phyloP scores from a whole-genome alignment of 2,797 vertebrate species.

The Schizothorax lantsangensis region DNA sequence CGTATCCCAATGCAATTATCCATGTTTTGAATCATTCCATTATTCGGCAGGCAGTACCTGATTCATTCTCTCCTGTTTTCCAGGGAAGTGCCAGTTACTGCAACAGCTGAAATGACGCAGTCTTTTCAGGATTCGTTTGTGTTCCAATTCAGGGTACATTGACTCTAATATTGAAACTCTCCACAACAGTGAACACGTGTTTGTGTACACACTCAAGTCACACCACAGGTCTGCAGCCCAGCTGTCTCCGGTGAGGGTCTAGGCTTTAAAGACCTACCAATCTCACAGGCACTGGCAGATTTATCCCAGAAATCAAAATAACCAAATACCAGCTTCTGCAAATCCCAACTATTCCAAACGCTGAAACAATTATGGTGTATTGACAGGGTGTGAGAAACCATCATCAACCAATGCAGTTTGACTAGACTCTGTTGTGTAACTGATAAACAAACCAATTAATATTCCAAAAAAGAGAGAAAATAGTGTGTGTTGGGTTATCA shows the following conservation, averaged over 20 bases:
- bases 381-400: conserved; percentile 27
- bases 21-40: conserved; percentile 2
- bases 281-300: conserved; percentile 37
- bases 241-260: conserved; percentile 19
- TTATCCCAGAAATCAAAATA: conserved; percentile 47
- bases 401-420: neutral
- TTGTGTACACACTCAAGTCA: conserved; percentile 14
- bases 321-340: conserved; percentile 36
- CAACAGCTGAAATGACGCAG: neutral
- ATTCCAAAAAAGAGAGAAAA: neutral
- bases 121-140: neutral
- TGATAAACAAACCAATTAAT: neutral
- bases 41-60: neutral
- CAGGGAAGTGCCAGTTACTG: neutral
- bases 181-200: conserved; percentile 25
- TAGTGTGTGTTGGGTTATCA: neutral
- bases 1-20: conserved; percentile 9
- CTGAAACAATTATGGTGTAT: conserved; percentile 50
- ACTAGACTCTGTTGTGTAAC: neutral
- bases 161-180: conserved; percentile 28
- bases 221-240: conserved; percentile 36
- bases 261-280: conserved; percentile 32
- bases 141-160: conserved; percentile 35
- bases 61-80: conserved; percentile 20
- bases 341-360: conserved; percentile 45